These are phyloP conservation scores for Hermodice carunculata DNA, from an alignment of 2,888 invertebrate species.

Conservation along the genomic window DNA sequence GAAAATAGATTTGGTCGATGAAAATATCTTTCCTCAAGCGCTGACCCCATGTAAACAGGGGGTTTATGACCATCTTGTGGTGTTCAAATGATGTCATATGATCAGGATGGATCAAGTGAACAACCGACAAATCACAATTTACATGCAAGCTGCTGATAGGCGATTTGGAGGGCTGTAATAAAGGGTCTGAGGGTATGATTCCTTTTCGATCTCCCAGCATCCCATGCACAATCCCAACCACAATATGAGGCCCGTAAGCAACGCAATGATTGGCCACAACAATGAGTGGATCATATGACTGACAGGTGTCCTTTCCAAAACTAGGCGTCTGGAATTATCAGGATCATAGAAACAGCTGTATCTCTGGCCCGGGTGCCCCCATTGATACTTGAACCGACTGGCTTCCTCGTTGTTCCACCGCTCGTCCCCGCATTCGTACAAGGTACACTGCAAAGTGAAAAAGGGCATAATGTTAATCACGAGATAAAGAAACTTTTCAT, in stretches of 20 bases:
- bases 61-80: no score
- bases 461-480: background rate
- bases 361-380: slow-evolving; percentile 26
- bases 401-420: slow-evolving; percentile 40
- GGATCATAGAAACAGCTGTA: slow-evolving; percentile 38
- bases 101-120: no score
- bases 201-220: slow-evolving; percentile 34
- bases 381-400: slow-evolving; percentile 26
- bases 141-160: no score
- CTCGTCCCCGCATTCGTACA: slow-evolving; percentile 40
- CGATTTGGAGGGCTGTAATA: no score
- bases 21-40: no score
- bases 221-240: slow-evolving; percentile 43
- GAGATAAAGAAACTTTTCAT: no score
- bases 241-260: slow-evolving; percentile 27
- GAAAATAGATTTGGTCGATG: no score
- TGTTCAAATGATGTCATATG: no score
- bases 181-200: slow-evolving; percentile 9
- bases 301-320: slow-evolving; percentile 26
- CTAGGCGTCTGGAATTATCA: slow-evolving; percentile 10
- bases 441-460: slow-evolving; percentile 31
- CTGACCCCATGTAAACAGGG: no score
- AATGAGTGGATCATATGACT: slow-evolving; percentile 32
- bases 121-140: no score
- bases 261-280: slow-evolving; percentile 37